Conservation (phyloP, 2,113 vertebrate genomes). For the Stercorarius parasiticus region DNA sequence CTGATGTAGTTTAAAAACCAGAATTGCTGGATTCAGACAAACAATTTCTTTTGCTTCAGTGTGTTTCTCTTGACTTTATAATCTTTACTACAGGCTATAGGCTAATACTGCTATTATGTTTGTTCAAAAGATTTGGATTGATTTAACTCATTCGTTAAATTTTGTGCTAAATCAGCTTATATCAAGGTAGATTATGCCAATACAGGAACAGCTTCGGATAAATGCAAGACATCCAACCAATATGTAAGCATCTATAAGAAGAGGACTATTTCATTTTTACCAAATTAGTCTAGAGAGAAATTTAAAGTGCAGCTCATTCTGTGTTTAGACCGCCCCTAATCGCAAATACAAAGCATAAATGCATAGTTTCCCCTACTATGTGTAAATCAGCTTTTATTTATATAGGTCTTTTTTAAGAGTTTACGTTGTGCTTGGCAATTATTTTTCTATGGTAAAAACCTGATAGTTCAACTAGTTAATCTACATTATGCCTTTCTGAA, state of each 20-base stretch:
- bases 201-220: background rate
- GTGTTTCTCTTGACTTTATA: background rate
- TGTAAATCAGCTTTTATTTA: background rate
- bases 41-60: background rate
- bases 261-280: background rate
- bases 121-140: background rate
- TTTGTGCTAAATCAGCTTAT: background rate
- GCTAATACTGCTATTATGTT: background rate
- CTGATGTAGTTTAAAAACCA: background rate
- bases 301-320: background rate
- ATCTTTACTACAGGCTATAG: background rate
- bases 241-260: background rate
- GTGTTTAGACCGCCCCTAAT: background rate
- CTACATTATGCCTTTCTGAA: background rate
- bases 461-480: background rate
- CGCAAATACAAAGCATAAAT: background rate
- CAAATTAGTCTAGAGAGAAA: background rate
- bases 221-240: background rate
- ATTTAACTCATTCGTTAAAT: background rate
- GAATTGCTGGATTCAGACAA: background rate
- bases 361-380: background rate
- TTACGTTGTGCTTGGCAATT: background rate
- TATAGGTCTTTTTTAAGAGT: background rate
- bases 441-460: background rate
- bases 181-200: background rate